A percentile compares a stretch with the other conserved stretches of the same genome.
Conservation (phyloP, 1,140 invertebrate genomes). For the Stegodyphus mimosarum region DNA sequence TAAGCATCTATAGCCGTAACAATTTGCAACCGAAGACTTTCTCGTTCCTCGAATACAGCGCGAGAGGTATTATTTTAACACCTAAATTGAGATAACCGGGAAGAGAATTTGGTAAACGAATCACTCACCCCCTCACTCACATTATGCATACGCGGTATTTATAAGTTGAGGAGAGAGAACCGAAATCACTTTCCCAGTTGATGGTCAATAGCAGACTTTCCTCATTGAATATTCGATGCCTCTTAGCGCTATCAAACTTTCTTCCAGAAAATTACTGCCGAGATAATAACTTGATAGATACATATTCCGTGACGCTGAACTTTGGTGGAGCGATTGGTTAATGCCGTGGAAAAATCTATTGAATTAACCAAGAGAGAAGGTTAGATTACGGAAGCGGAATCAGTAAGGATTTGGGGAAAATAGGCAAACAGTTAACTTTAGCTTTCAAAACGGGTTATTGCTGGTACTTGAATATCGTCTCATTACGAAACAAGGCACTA, state of each 20-base stretch:
- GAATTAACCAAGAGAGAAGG: not conserved
- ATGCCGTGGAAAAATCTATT: conserved; percentile 10
- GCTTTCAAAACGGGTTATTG: not conserved
- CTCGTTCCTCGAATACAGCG: not conserved
- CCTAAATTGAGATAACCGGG: conserved; percentile 38
- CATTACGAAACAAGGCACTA: too few species aligned
- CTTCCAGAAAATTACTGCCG: conserved; percentile 46
- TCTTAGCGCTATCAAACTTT: conserved; percentile 43
- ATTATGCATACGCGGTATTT: conserved; percentile 49
- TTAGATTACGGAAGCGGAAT: not conserved
- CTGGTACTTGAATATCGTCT: not conserved
- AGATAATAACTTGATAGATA: conserved; percentile 48
- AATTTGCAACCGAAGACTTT: not conserved
- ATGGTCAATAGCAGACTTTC: conserved; percentile 28
- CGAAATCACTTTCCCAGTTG: conserved; percentile 43
- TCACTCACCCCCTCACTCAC: not conserved
- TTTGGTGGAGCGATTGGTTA: not conserved
- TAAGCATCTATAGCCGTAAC: not conserved
- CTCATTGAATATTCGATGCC: conserved; percentile 47
- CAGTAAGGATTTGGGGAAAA: not conserved
- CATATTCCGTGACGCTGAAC: conserved; percentile 8
- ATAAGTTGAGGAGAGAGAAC: conserved; percentile 29
- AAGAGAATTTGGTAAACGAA: conserved; percentile 7
- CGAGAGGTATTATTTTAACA: conserved; percentile 7
- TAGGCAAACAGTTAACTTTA: conserved; percentile 8